Conservation (phyloP, 1,140 invertebrate species). For the Trichogramma pretiosum region DNA sequence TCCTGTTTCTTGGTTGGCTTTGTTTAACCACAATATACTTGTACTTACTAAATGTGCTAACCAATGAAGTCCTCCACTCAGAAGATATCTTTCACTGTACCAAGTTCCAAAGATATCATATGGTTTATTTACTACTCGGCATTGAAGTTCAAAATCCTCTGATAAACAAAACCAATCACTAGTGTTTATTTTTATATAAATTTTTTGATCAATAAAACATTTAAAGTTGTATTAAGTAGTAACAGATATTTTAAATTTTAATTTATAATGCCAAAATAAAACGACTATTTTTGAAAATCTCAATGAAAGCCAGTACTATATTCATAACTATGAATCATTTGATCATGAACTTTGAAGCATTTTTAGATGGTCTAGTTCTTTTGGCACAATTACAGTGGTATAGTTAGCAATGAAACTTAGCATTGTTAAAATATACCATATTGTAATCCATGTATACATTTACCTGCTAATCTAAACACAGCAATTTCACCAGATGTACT, state of each 20-base stretch:
- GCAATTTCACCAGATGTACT: slow-evolving; percentile 82
- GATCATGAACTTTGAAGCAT: neutral
- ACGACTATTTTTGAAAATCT: neutral
- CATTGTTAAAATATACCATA: neutral
- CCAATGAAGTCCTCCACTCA: slow-evolving; percentile 76
- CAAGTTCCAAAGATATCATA: slow-evolving; percentile 86
- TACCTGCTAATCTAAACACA: slow-evolving; percentile 63
- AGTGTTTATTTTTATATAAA: neutral
- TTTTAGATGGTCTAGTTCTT: slow-evolving; percentile 17
- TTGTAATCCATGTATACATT: neutral
- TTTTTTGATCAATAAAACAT: too few species aligned
- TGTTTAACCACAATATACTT: slow-evolving; percentile 76
- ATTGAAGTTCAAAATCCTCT: slow-evolving; percentile 67
- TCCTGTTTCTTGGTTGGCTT: slow-evolving; percentile 69
- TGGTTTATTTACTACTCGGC: slow-evolving; percentile 75
- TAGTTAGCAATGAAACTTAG: slow-evolving; percentile 2
- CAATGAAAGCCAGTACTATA: neutral
- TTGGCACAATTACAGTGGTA: slow-evolving; percentile 16
- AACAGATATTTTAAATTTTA: neutral
- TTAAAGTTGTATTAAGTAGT: neutral
- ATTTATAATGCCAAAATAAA: neutral
- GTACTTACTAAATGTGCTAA: slow-evolving; percentile 69
- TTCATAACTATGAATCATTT: neutral
- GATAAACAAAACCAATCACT: slow-evolving; percentile 20
- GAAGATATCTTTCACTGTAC: slow-evolving; percentile 74